Evolutionary conservation across 2,888 invertebrate genomes (phyloP).

Genomic region (Diloba caeruleocephala): DNA sequence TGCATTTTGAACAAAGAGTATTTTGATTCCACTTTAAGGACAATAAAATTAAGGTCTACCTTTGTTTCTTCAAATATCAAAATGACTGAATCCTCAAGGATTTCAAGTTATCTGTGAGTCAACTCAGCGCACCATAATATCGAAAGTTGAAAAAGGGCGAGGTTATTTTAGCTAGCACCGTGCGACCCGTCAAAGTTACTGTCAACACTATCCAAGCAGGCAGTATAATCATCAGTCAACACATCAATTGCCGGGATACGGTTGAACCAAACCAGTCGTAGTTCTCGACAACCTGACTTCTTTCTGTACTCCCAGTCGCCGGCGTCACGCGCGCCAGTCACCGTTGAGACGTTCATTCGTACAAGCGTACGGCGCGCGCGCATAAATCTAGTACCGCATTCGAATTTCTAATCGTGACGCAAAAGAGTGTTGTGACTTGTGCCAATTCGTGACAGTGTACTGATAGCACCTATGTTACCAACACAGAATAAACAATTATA

Average conservation of each 20-base stretch:
- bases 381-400: conserved; percentile 60
- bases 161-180: conserved; percentile 41
- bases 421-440: conserved; percentile 71
- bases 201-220: conserved; percentile 38
- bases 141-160: conserved; percentile 57
- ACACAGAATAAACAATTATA: conserved; percentile 54
- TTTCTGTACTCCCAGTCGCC: conserved; percentile 50
- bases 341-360: conserved; percentile 68
- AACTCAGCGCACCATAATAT: conserved; percentile 30
- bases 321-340: conserved; percentile 74
- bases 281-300: conserved; percentile 67
- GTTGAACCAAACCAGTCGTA: conserved; percentile 77
- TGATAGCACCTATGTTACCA: conserved; percentile 62
- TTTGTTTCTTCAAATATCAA: conserved; percentile 46
- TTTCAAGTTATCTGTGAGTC: conserved; percentile 45
- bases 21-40: conserved; percentile 2
- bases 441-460: conserved; percentile 65
- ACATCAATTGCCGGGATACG: conserved; percentile 69
- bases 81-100: conserved; percentile 50
- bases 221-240: conserved; percentile 67
- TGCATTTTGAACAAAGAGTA: conserved; percentile 1
- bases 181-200: conserved; percentile 37
- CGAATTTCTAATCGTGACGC: conserved; percentile 71
- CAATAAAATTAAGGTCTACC: conserved; percentile 18
- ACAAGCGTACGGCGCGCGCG: conserved; percentile 67